These are phyloP conservation scores for Parnassius glacialis DNA, from an alignment of 2,888 invertebrate species.

Conservation along the genomic window DNA sequence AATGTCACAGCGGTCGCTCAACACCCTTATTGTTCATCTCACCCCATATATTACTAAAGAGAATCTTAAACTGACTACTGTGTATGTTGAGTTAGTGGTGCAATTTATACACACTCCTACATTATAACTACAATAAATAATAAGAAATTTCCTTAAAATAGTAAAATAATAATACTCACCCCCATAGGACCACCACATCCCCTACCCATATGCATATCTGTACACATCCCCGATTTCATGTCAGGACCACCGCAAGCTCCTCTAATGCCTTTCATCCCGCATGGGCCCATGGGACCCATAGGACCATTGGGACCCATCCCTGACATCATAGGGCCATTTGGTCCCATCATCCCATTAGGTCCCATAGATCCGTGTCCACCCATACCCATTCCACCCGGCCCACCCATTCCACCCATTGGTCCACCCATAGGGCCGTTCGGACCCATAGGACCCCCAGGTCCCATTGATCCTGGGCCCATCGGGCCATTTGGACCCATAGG, in stretches of 20 bases:
- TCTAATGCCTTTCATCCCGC: conserved; percentile 75
- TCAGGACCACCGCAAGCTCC: conserved; percentile 75
- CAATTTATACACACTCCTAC: too few species aligned
- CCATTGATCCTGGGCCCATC: conserved; percentile 52
- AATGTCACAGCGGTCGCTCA: too few species aligned
- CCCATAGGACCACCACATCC: conserved; percentile 78
- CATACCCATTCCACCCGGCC: conserved; percentile 56
- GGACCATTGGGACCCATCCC: conserved; percentile 73
- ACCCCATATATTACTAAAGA: too few species aligned
- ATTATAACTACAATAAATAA: too few species aligned
- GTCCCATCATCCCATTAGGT: conserved; percentile 71
- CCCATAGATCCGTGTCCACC: conserved; percentile 63
- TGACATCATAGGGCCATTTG: conserved; percentile 69
- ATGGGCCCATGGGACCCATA: conserved; percentile 77
- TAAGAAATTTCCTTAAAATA: background rate
- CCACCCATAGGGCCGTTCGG: conserved; percentile 61
- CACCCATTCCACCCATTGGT: conserved; percentile 62
- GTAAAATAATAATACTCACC: conserved; percentile 48
- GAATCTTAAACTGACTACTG: too few species aligned
- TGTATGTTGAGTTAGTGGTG: too few species aligned
- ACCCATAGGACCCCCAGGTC: conserved; percentile 63
- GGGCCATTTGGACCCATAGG: conserved; percentile 62
- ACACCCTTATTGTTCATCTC: too few species aligned
- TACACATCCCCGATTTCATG: conserved; percentile 75
- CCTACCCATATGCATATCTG: conserved; percentile 77